These are phyloP conservation scores for Antrozous pallidus DNA, from an alignment of 2,797 vertebrate genomes.

Conservation along the genomic window DNA sequence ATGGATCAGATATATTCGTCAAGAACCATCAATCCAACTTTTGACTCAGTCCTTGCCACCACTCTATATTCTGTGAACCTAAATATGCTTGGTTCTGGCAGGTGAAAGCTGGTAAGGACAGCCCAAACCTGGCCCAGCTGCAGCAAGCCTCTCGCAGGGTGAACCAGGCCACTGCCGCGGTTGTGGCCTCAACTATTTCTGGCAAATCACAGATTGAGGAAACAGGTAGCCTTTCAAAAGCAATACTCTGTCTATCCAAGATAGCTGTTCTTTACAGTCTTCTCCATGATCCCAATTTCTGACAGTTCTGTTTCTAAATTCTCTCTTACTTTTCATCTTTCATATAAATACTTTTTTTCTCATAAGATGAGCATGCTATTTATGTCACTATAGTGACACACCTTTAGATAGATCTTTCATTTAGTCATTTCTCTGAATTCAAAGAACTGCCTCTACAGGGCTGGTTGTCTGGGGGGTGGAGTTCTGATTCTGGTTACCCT, in stretches of 20 bases:
- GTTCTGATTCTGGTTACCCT: not conserved
- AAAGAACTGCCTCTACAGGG: not conserved
- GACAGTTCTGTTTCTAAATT: not conserved
- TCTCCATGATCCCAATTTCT: not conserved
- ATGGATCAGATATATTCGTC: not conserved
- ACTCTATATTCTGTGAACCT: fast-evolving
- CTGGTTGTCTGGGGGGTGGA: fast-evolving
- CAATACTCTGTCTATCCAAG: fast-evolving
- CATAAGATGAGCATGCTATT: not conserved
- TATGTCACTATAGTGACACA: not conserved
- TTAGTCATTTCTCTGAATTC: not conserved
- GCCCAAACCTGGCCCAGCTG: constrained; percentile 89
- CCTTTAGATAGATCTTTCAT: not conserved
- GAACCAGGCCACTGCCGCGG: constrained; percentile 92
- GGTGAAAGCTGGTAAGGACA: constrained; percentile 98
- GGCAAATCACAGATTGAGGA: constrained; percentile 96
- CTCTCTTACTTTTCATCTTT: not conserved
- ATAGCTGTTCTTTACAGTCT: fast-evolving
- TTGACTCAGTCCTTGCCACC: not conserved
- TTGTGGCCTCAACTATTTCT: constrained; percentile 96
- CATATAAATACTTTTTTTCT: not conserved
- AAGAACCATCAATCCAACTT: not conserved
- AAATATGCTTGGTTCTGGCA: constrained; percentile 63
- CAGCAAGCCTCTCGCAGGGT: constrained; percentile 93
- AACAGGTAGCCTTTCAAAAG: constrained; percentile 83